phyloP scores from a whole-genome alignment of 2,888 invertebrate species.

The Hemicrepidius hirtus region DNA sequence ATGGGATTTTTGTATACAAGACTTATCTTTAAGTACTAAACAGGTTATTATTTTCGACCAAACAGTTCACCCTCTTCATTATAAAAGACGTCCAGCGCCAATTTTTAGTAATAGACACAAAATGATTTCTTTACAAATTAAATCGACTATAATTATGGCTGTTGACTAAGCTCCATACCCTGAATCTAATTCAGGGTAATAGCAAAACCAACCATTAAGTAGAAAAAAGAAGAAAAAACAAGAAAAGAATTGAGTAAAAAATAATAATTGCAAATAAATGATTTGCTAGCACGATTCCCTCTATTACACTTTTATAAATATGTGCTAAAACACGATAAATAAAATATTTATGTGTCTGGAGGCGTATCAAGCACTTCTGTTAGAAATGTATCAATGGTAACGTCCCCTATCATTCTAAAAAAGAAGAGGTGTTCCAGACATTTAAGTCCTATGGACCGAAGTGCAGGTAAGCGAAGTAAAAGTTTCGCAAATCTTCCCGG shows the following conservation, averaged over 20 bases:
- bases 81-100: too few relatives aligned
- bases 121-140: not conserved
- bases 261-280: slow-evolving; percentile 7
- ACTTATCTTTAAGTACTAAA: too few relatives aligned
- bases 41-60: too few relatives aligned
- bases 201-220: slow-evolving; percentile 22
- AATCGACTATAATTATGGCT: slow-evolving; percentile 16
- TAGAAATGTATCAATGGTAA: slow-evolving; percentile 89
- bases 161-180: not conserved
- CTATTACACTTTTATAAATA: slow-evolving; percentile 17
- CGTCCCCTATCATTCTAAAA: slow-evolving; percentile 92
- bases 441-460: slow-evolving; percentile 94
- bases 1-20: too few relatives aligned
- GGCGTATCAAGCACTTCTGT: slow-evolving; percentile 86
- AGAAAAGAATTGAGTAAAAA: not conserved
- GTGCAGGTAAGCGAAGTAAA: slow-evolving; percentile 89
- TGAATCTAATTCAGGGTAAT: not conserved
- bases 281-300: slow-evolving; percentile 24
- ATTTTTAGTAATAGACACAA: too few relatives aligned
- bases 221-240: slow-evolving; percentile 16
- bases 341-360: slow-evolving; percentile 68
- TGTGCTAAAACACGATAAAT: slow-evolving; percentile 17
- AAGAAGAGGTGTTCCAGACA: slow-evolving; percentile 96
- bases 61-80: too few relatives aligned
- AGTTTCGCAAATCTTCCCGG: slow-evolving; percentile 97